Conservation (phyloP, 2,888 invertebrate genomes). For the Chouioia cunea region DNA sequence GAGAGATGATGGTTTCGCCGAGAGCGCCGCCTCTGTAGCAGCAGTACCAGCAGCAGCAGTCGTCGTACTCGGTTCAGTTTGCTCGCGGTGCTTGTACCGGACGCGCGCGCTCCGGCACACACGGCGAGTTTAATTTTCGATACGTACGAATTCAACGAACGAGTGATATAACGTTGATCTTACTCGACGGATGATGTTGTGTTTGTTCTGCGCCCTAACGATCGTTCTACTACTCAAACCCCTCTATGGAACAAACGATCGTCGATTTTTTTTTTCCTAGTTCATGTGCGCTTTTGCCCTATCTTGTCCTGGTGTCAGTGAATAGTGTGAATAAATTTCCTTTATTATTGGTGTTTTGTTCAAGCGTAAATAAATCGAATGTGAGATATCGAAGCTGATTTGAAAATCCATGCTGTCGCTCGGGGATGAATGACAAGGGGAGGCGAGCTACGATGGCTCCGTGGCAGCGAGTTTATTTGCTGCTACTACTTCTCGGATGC, state of each 20-base stretch:
- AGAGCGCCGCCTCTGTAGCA: conserved; percentile 6
- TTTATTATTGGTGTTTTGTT: no score
- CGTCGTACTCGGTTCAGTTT: conserved; percentile 57
- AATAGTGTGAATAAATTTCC: neutral
- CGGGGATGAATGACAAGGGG: no score
- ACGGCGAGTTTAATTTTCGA: no score
- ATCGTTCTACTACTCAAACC: neutral
- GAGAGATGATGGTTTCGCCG: conserved; percentile 5
- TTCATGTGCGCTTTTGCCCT: neutral
- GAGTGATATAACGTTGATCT: no score
- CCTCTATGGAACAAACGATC: neutral
- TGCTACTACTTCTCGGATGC: conserved; percentile 41
- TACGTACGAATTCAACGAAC: no score
- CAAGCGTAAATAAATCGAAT: no score
- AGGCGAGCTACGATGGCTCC: conserved; percentile 44
- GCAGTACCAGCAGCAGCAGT: neutral
- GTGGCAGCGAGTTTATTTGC: conserved; percentile 35
- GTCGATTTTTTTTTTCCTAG: neutral
- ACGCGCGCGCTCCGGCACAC: conserved; percentile 35
- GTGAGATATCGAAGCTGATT: neutral
- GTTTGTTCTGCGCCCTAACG: no score
- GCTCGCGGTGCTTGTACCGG: conserved; percentile 65
- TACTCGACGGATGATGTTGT: no score
- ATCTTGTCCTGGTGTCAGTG: neutral
- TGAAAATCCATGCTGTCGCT: neutral